phyloP scores from a whole-genome alignment of 2,113 vertebrate genomes.

The Odobenus rosmarus region DNA sequence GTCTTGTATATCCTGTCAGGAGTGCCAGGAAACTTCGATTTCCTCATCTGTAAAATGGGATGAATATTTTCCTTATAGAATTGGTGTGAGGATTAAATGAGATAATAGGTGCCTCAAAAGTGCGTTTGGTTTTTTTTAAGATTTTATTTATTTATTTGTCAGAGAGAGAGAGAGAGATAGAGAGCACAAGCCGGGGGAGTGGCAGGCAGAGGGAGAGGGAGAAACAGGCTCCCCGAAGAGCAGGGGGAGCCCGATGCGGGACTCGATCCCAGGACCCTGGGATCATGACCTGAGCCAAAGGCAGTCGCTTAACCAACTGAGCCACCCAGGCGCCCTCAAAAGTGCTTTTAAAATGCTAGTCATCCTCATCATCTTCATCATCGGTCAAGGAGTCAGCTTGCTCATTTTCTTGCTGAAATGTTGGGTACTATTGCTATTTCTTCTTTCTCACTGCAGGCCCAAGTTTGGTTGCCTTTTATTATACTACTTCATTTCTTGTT shows the following conservation, averaged over 20 bases:
- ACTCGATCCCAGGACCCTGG: too few relatives aligned
- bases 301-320: too few relatives aligned
- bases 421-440: not conserved
- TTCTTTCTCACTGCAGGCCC: not conserved
- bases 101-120: not conserved
- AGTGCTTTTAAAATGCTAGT: not conserved
- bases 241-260: too few relatives aligned
- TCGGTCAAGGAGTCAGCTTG: not conserved
- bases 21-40: conserved; percentile 34
- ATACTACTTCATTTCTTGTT: not conserved
- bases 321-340: not conserved
- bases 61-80: conserved; percentile 44
- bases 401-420: not conserved
- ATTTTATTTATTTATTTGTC: too few relatives aligned
- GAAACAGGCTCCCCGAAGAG: too few relatives aligned
- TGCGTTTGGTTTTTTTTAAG: too few relatives aligned
- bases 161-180: too few relatives aligned
- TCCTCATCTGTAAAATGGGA: conserved; percentile 42
- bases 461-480: conserved; percentile 13
- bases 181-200: too few relatives aligned
- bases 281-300: too few relatives aligned
- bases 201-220: too few relatives aligned
- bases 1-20: not conserved
- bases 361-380: not conserved
- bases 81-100: conserved; percentile 54